Evolutionary conservation across 2,797 vertebrate genomes (phyloP), one percentile per base, ranked within the genome.

Genomic region (Chrosomus eos): DNA sequence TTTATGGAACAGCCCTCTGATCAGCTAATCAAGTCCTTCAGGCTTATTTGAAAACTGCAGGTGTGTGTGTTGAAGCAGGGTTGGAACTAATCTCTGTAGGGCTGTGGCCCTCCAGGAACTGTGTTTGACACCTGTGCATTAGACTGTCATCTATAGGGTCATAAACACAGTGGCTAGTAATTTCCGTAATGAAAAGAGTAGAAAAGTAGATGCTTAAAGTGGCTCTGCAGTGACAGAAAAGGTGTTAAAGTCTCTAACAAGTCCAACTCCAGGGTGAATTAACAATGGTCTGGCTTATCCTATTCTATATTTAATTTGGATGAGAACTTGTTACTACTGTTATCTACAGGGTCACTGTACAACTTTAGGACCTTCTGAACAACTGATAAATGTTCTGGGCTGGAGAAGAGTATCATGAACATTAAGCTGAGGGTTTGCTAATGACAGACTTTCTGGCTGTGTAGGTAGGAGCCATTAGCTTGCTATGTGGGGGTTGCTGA

Each of bases 361-460:
- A 66, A 45, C 26, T 78, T 45, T 31, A 45, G 18, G 26, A 31
- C 45, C n/a, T 14, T 76, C 23, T 60, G 53, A 77, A 38, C 2
- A 58, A n/a, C 36, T 19, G 55, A 48, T 16, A 38, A 55, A 38
- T 80, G 21, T 38, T 16, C 19, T 64, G 21, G 14, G 55, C 33
- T 10, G 23, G 79, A 82, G 80, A 76, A 87, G 62, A 86, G 71
- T 87, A 77, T 28, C 64, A 68, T 3, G 26, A 71, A 78, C 51
- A 81, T 67, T 84, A 62, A 38, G 48, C 86, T 83, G 70, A 80
- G 84, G 78, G 75, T 83, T n/a, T 90, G 81, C 31, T 93, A 92
- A 94, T 95, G 91, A 91, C 90, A 92, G 92, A 92, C 88, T 90
- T 89, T 89, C 82, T 51, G 45, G 83, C 73, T 85, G 68, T 80